Base-by-base conservation (phyloP, 2,113 vertebrate genomes). In the Haliaeetus leucogaster region DNA sequence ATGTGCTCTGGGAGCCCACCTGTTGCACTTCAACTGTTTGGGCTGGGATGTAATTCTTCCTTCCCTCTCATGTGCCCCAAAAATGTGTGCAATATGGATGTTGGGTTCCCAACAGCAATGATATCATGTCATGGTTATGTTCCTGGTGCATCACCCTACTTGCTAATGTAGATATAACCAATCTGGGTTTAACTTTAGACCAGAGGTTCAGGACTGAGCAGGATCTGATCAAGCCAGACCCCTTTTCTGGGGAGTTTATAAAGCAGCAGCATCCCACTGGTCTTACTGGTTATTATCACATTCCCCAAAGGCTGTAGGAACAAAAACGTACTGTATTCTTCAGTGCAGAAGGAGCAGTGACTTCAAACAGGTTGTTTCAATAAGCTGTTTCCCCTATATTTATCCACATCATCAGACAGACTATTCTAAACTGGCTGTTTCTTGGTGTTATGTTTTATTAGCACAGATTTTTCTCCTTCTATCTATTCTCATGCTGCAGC, bases 51-150 rank as follows among this genome's bases (percentile, higher is more conserved):
- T 20, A 16, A 32, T 23, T 26, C 13, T 62, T 58, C 6, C 27
- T 82, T 87, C 19, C 11, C 23, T 68, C 7, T 48, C 21, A 5
- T 30, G 15, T 32, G 9, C 13, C 18, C n/a, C 14, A 3, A 65
- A 52, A n/a, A 9, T 1, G 0, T 7, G 32, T 63, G 17, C 22
- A 20, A 1, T 34, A 11, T 14, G 16, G 6, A 2, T 25, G 19
- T 0, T 55, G 23, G 15, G 13, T 7, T 66, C 56, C 26, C 56
- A 42, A 36, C 13, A 71, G 23, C 27, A 5, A 5, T 9, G 23
- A 5, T 30, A 17, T 52, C 10, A 2, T 0, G 0, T 2, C 4
- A 8, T 6, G 16, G 4, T n/a, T 48, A 4, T 22, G 5, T 32
- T 61, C 58, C 26, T 32, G 21, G 3, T 30, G 22, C 34, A 17